These are phyloP conservation scores for Notamacropus eugenii DNA, from an alignment of 2,797 vertebrate genomes.

Conservation along the genomic window DNA sequence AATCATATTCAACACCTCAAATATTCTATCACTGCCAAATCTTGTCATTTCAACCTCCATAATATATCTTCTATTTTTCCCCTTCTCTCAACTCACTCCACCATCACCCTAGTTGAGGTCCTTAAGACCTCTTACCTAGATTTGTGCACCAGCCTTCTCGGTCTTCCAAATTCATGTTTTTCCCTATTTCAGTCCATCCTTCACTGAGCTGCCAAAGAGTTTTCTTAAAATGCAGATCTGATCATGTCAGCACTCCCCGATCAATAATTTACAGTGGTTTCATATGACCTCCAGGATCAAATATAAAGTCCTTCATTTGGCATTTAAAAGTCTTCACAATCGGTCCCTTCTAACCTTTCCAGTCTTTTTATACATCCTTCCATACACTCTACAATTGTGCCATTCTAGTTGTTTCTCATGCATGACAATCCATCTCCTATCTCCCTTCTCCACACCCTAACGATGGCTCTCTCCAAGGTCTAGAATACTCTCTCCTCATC, in stretches of 20 bases:
- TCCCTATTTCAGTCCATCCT: background rate
- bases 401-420: background rate
- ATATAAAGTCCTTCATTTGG: background rate
- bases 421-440: background rate
- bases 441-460: background rate
- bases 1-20: background rate
- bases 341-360: background rate
- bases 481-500: background rate
- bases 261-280: background rate
- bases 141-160: background rate
- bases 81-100: background rate
- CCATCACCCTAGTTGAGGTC: background rate
- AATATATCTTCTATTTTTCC: background rate
- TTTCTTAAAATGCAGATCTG: background rate
- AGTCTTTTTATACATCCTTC: background rate
- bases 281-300: background rate
- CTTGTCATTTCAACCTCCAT: background rate
- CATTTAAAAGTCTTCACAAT: background rate
- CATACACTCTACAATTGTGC: background rate
- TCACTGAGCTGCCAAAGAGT: background rate
- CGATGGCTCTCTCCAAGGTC: background rate
- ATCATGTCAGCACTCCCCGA: background rate
- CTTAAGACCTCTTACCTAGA: background rate
- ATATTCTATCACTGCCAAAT: background rate
- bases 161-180: background rate